Percentiles rank a stretch among this genome's conserved stretches.
Conservation (phyloP, 2,888 invertebrate genomes). For the Synergus japonicus region DNA sequence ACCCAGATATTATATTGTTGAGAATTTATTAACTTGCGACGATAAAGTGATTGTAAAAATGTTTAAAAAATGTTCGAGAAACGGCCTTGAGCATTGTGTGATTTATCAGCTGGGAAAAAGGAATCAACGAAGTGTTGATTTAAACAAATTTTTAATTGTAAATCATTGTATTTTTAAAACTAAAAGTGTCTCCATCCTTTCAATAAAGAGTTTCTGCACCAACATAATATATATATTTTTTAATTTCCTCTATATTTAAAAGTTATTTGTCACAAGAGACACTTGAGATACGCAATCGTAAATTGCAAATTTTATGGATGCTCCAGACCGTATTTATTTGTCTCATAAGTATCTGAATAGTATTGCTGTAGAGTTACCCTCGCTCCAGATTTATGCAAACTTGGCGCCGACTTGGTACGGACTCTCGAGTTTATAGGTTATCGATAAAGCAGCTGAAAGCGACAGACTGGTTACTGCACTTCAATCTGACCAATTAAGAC, state of each 20-base stretch:
- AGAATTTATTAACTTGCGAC: not conserved
- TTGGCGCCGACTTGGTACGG: constrained; percentile 38
- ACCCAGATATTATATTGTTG: constrained; percentile 3
- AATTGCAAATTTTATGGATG: constrained; percentile 23
- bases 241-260: not conserved
- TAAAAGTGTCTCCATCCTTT: not conserved
- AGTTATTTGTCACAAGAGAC: constrained; percentile 24
- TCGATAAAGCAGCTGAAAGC: constrained; percentile 39
- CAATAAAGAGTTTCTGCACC: not conserved
- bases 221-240: not conserved
- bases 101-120: not conserved
- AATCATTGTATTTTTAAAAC: too few species aligned
- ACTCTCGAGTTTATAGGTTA: constrained; percentile 48
- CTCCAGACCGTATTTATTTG: constrained; percentile 12
- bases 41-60: not conserved
- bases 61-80: constrained; percentile 1
- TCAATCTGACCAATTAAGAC: constrained; percentile 63
- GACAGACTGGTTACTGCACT: constrained; percentile 24
- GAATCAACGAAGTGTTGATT: not conserved
- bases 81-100: not conserved
- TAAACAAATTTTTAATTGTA: too few species aligned
- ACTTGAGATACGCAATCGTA: constrained; percentile 12
- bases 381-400: constrained; percentile 36
- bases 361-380: not conserved
- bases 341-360: constrained; percentile 10